Base-by-base conservation (phyloP, 2,888 invertebrate genomes). In the Acrobasis suavella region DNA sequence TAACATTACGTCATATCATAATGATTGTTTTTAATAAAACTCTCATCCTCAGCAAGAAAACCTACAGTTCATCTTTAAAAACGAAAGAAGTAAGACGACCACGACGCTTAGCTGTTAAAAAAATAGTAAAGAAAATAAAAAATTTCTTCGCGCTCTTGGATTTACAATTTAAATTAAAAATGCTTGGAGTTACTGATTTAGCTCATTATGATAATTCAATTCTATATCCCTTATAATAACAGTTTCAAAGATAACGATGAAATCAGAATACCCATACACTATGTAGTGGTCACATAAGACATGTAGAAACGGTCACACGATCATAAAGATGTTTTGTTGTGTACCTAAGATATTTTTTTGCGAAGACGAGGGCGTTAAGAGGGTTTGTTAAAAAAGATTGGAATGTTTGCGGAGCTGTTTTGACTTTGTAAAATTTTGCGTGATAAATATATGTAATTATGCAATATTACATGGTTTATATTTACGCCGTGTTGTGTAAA, bases 21-120 rank as follows among this genome's bases (percentile, higher is more conserved):
- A 42, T 42, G 50, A 50, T 50, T 16, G 50, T 50, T 50, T 50
- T 50, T 50, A 16, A 50, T 50, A 50, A 50, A 50, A 50, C 50
- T 9, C 50, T 16, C 16, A 14, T 16, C 14, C 15, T 3, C 15
- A 50, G 16, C 42, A 50, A 50, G 50, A 50, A 50, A 15, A 15
- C 16, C 50, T 16, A 50, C 50, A 15, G 2, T 50, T 50, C 16
- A n/a, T n/a, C 14, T 15, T 50, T 12, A 1, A 15, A 50, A 50
- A 50, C 50, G n/a, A 50, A 16, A 16, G 50, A 16, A 50, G 16
- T 7, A 50, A 50, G 50, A 50, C 50, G 16, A 9, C 2, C 16
- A 50, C 15, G 7, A 42, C 42, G 42, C 42, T 42, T 50, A 16
- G 16, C 50, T 1, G 1, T 50, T 14, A 50, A 50, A 50, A 50